Evolutionary conservation across 53 echinoderm and acorn worm genomes (phyloP).

Genomic region (Zoroaster sp.): DNA sequence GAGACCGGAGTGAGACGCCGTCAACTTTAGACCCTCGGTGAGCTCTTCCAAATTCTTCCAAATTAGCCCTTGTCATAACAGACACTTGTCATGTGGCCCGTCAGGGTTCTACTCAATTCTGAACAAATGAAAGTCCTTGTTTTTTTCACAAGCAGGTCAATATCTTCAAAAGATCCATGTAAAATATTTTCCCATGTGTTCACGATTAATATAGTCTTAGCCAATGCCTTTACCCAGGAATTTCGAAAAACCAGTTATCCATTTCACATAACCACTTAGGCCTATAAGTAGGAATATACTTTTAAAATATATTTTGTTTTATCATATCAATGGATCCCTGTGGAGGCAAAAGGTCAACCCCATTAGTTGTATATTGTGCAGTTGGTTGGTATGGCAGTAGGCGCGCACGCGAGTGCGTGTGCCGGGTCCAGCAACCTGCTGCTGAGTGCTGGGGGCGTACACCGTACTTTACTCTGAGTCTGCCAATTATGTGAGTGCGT

Average conservation of each 20-base stretch:
- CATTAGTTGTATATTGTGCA: not conserved
- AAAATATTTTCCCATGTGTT: too few relatives aligned
- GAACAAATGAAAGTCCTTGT: not conserved
- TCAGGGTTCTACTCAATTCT: not conserved
- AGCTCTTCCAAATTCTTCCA: constrained; percentile 46
- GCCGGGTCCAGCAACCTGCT: not conserved
- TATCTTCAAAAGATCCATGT: too few relatives aligned
- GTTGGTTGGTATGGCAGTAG: not conserved
- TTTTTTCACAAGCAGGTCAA: not conserved
- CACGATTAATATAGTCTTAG: too few relatives aligned
- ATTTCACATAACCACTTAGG: too few relatives aligned
- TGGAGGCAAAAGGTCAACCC: not conserved
- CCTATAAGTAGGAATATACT: too few relatives aligned
- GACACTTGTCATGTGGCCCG: constrained; percentile 36
- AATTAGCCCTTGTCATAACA: constrained; percentile 38
- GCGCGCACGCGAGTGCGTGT: not conserved
- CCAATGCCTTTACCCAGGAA: too few relatives aligned
- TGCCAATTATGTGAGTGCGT: not conserved
- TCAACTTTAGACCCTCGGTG: not conserved
- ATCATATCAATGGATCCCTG: not conserved
- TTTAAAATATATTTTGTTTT: not conserved
- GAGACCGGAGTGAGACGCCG: constrained; percentile 21
- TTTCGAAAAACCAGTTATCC: too few relatives aligned
- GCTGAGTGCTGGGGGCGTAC: not conserved
- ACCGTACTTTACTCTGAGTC: not conserved